Evolutionary conservation across 2,797 vertebrate species (phyloP), one percentile per base, ranked within the genome.

Genomic region (Channallabes apus): DNA sequence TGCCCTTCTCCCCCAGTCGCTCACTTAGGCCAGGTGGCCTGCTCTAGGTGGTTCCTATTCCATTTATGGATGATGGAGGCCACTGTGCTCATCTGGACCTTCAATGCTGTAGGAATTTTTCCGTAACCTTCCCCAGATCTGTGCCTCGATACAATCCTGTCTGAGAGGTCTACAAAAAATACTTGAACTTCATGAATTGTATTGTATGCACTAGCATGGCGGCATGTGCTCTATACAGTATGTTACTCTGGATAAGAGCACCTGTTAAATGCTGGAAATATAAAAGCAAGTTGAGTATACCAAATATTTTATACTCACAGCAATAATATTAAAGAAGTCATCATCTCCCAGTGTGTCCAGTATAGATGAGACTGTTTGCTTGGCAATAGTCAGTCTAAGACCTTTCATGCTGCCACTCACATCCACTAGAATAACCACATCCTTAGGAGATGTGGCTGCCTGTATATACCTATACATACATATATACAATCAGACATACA

Each of bases 381-480:
- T 96, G 5, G 98, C 98, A 1, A 99, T 99, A 68, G 98, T 99
- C 90, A 99, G 89, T 75, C 98, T 96, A 61, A 99, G 95, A 8
- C 98, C 98, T 92, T 99, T 99, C 98, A 99, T 99, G 87, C 98
- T 99, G 88, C 98, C 98, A 4, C 98, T 99, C 85, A 98, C 97
- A 24, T 99, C 98, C 56, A 99, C 97, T 89, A 99, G 93, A 92
- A 99, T 99, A 51, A 99, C 96, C 84, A 99, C 97, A 14, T 99
- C 96, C 92, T 99, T 99, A 0, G 98, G 98, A 86, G 98, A 99
- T 79, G 98, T 99, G n/a, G 98, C 98, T 76, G 98, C 98, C 92
- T 99, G 98, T 91, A 99, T 99, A 84, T 99, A 96, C 98, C 98
- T 99, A 35, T 46, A 46, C 7, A 73, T 17, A 83, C 41, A 79